phyloP scores from a whole-genome alignment of 1,140 invertebrate genomes.

The Drosophila neocordata region DNA sequence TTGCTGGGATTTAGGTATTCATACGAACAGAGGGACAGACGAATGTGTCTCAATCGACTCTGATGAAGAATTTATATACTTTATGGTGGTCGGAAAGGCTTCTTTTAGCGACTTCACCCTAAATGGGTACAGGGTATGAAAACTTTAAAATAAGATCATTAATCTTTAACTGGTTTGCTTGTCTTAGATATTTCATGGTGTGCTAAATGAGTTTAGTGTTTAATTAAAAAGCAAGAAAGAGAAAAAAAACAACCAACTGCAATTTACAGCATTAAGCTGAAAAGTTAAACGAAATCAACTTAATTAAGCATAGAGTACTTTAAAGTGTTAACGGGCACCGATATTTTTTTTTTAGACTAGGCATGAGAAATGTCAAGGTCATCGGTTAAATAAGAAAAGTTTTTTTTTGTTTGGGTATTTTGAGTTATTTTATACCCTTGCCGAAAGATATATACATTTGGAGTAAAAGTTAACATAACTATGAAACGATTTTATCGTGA shows the following conservation, averaged over 20 bases:
- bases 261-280: background rate
- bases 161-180: background rate
- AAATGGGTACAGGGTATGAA: too few species aligned
- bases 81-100: too few species aligned
- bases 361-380: slow-evolving; percentile 17
- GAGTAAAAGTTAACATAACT: too few species aligned
- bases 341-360: slow-evolving; percentile 1
- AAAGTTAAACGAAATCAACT: slow-evolving; percentile 14
- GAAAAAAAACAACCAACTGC: background rate
- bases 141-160: background rate
- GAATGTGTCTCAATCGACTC: too few species aligned
- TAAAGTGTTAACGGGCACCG: slow-evolving; percentile 14
- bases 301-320: slow-evolving; percentile 51
- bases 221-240: background rate
- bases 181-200: background rate
- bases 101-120: too few species aligned
- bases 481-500: too few species aligned
- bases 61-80: too few species aligned
- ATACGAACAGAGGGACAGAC: too few species aligned
- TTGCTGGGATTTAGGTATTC: too few species aligned
- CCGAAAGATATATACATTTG: too few species aligned
- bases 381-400: background rate
- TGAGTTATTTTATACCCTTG: too few species aligned
- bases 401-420: too few species aligned
- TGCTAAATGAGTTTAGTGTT: background rate